phyloP scores from a whole-genome alignment of 2,888 invertebrate genomes.

The Synanthedon andrenaeformis region DNA sequence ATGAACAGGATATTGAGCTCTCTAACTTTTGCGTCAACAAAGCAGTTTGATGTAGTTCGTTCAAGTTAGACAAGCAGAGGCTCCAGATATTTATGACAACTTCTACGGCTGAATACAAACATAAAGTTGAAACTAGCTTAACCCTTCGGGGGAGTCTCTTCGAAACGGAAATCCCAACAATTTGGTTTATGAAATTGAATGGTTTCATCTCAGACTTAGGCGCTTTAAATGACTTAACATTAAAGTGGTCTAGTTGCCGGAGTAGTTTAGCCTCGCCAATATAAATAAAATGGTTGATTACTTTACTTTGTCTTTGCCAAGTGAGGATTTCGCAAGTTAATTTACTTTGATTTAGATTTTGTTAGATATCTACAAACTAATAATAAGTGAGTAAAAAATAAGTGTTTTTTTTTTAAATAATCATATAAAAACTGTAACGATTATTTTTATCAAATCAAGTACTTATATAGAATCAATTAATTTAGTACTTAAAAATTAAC shows the following conservation, averaged over 20 bases:
- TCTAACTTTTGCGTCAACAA: conserved; percentile 48
- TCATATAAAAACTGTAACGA: no score
- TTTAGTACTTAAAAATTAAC: no score
- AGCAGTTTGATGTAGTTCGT: conserved; percentile 51
- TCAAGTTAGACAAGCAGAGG: conserved; percentile 44
- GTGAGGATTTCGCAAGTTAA: background rate
- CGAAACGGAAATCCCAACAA: conserved; percentile 46
- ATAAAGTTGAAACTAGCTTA: conserved; percentile 54
- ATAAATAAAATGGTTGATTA: background rate
- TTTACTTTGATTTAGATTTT: no score
- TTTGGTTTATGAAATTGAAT: conserved; percentile 39
- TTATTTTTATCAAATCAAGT: no score
- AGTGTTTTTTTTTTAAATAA: no score
- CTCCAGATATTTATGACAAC: conserved; percentile 56
- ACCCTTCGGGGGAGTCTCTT: conserved; percentile 46
- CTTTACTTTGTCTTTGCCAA: background rate
- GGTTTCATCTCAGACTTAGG: conserved; percentile 23
- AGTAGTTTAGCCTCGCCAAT: background rate
- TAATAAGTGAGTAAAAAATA: no score
- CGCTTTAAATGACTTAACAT: conserved; percentile 14
- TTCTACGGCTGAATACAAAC: conserved; percentile 47
- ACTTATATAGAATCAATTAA: no score
- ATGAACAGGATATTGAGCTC: conserved; percentile 43
- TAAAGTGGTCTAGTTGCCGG: conserved; percentile 4
- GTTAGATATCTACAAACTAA: no score